Percentiles rank a stretch among this genome's conserved stretches.
Conservation (phyloP, 2,113 vertebrate species). For the Poecilia latipinna region DNA sequence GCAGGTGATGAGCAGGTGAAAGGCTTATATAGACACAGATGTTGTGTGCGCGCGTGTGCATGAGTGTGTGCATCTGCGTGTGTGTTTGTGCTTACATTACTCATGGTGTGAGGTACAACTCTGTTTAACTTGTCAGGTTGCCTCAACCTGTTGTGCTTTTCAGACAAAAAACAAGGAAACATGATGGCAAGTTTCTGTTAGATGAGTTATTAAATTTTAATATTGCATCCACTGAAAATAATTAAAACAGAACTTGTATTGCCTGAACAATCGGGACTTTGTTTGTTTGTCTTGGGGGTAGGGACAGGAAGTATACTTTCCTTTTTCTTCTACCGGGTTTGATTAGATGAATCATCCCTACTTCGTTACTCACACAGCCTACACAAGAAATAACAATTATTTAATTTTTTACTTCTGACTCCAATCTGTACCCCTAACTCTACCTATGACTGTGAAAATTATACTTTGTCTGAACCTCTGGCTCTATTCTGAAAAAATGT, state of each 20-base stretch:
- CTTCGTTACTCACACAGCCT: neutral
- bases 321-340: neutral
- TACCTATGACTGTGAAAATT: neutral
- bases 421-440: too few relatives aligned
- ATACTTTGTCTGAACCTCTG: neutral
- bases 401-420: too few relatives aligned
- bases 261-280: neutral
- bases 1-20: conserved; percentile 77
- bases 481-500: neutral
- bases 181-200: neutral
- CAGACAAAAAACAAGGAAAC: neutral
- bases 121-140: conserved; percentile 13
- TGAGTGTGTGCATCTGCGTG: neutral
- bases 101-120: conserved; percentile 5
- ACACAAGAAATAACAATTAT: too few relatives aligned
- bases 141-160: neutral
- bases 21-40: conserved; percentile 63
- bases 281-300: neutral
- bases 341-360: conserved; percentile 10
- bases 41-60: conserved; percentile 13
- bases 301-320: neutral
- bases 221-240: neutral
- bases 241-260: neutral
- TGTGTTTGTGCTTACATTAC: conserved; percentile 2
- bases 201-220: neutral